Percentiles rank a stretch among this genome's conserved stretches.
Conservation (phyloP, 2,797 vertebrate species). For the Hipposideros larvatus region DNA sequence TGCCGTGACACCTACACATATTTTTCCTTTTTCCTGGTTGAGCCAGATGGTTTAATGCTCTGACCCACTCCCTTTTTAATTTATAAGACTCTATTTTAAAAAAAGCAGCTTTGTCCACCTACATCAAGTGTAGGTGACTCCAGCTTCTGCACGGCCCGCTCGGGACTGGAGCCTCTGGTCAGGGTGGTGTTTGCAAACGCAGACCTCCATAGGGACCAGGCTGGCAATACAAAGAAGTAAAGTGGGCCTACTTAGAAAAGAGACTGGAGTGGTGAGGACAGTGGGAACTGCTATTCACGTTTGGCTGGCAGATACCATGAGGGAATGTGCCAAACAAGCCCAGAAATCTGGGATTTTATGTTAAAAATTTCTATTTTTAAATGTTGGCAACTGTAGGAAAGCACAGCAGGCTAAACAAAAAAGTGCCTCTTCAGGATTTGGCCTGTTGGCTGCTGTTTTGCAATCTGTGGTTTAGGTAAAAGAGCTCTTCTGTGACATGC, state of each 20-base stretch:
- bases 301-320: background rate
- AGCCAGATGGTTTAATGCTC: constrained; percentile 33
- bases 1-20: background rate
- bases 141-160: no score
- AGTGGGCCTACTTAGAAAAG: background rate
- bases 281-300: background rate
- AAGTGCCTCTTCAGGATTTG: background rate
- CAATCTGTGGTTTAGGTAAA: background rate
- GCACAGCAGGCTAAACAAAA: background rate
- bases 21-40: background rate
- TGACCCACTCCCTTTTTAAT: background rate
- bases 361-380: constrained; percentile 43
- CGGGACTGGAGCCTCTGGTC: background rate
- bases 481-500: background rate
- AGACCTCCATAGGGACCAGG: background rate
- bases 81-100: background rate
- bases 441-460: background rate
- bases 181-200: background rate
- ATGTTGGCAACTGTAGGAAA: background rate
- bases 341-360: background rate
- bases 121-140: background rate
- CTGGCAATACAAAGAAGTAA: background rate
- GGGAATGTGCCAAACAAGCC: background rate
- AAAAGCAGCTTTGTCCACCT: background rate
- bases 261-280: background rate